Evolutionary conservation across 2,113 vertebrate genomes (phyloP).

Genomic region (Gymnogyps californianus): DNA sequence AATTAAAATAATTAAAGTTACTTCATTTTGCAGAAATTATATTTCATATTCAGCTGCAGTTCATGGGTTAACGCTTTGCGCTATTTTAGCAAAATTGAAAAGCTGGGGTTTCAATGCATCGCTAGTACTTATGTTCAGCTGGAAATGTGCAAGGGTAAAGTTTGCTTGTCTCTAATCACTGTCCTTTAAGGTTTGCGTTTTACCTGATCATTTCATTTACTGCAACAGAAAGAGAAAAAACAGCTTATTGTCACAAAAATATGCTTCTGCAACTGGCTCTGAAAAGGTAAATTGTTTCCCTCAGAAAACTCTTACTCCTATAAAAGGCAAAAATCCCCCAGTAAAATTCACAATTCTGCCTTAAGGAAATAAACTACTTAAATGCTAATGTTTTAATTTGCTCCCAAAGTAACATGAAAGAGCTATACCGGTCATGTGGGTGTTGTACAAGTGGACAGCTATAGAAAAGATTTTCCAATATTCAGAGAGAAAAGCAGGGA

Average conservation of each 20-base stretch:
- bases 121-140: not conserved
- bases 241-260: not conserved
- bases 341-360: not conserved
- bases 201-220: not conserved
- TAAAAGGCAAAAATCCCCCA: not conserved
- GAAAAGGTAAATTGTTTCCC: not conserved
- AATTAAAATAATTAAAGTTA: conserved; percentile 23
- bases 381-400: not conserved
- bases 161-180: not conserved
- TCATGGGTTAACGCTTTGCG: not conserved
- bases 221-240: not conserved
- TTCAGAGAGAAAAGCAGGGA: not conserved
- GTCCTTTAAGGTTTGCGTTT: not conserved
- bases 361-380: not conserved
- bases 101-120: not conserved
- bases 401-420: not conserved
- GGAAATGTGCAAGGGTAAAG: not conserved
- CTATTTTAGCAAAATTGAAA: not conserved
- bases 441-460: not conserved
- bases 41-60: not conserved
- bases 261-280: not conserved
- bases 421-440: not conserved
- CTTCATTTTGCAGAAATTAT: not conserved
- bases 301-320: not conserved
- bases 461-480: not conserved